These are phyloP conservation scores for Hippocampus zosterae DNA, from an alignment of 2,113 vertebrate species.

Conservation along the genomic window DNA sequence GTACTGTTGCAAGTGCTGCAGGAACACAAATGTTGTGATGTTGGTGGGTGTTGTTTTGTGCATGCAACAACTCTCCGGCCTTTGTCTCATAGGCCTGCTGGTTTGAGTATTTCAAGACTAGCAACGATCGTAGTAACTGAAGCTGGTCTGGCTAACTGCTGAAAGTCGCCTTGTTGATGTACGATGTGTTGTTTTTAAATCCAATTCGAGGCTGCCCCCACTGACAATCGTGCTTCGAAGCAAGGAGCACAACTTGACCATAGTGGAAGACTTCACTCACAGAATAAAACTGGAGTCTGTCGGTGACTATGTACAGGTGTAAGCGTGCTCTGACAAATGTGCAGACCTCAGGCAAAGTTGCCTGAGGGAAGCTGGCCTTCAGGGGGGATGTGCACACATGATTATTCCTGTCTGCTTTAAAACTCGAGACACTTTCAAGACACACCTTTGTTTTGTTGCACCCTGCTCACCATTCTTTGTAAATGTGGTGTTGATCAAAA, in stretches of 20 bases:
- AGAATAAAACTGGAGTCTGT: neutral
- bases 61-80: too few species aligned
- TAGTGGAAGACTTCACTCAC: neutral
- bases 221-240: slow-evolving; percentile 20
- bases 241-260: neutral
- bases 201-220: too few species aligned
- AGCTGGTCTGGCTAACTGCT: too few species aligned
- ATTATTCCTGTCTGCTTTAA: slow-evolving; percentile 52
- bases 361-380: slow-evolving; percentile 48
- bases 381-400: slow-evolving; percentile 32
- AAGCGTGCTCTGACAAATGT: slow-evolving; percentile 50
- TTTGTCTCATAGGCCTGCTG: neutral
- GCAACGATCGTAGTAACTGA: too few species aligned
- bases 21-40: too few species aligned
- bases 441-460: slow-evolving; percentile 30
- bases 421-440: slow-evolving; percentile 51
- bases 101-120: neutral
- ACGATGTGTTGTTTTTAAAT: too few species aligned
- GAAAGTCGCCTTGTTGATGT: too few species aligned
- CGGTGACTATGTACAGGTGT: slow-evolving; percentile 27
- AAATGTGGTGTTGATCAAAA: neutral
- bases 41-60: too few species aligned
- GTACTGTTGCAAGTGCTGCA: too few species aligned
- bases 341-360: slow-evolving; percentile 49
- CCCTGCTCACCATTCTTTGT: slow-evolving; percentile 19